phyloP scores from a whole-genome alignment of 1,140 invertebrate species.

The Papilio dardanus region DNA sequence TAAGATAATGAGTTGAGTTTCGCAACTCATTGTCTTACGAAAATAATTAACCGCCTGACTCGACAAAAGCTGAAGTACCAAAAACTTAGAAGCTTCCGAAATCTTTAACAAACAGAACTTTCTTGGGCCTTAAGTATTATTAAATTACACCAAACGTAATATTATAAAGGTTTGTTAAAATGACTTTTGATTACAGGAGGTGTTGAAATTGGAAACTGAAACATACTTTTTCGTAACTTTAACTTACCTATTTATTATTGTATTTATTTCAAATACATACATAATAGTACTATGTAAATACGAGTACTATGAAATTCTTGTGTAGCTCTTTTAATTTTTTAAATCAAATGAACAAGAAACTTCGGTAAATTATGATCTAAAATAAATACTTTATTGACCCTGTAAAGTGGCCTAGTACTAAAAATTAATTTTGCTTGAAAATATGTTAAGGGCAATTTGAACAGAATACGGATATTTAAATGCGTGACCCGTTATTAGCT shows the following conservation, averaged over 20 bases:
- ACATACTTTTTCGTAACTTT: no score
- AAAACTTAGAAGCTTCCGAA: conserved; percentile 43
- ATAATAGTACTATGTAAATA: no score
- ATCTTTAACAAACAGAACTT: conserved; percentile 41
- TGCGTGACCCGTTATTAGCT: conserved; percentile 4
- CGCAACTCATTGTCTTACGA: conserved; percentile 70
- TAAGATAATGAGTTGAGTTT: conserved; percentile 62
- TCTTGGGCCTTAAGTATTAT: conserved; percentile 33
- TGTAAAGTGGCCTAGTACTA: neutral
- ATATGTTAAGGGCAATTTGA: conserved; percentile 8
- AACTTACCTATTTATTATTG: no score
- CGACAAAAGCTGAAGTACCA: conserved; percentile 61
- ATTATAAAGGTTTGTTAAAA: conserved; percentile 8
- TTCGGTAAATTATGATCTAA: neutral
- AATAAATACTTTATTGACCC: neutral
- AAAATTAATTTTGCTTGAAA: conserved; percentile 11
- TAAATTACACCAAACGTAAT: conserved; percentile 24
- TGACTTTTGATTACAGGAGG: neutral
- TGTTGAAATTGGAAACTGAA: conserved; percentile 3
- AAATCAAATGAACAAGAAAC: neutral
- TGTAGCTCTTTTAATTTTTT: neutral
- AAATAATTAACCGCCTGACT: conserved; percentile 78
- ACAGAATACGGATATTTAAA: conserved; percentile 7
- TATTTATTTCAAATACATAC: no score
- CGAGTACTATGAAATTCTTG: no score